A percentile compares a stretch with the other conserved stretches of the same genome.
These are phyloP conservation scores for Stegophylla sp. DNA, from an alignment of 2,888 invertebrate species.

Conservation along the genomic window DNA sequence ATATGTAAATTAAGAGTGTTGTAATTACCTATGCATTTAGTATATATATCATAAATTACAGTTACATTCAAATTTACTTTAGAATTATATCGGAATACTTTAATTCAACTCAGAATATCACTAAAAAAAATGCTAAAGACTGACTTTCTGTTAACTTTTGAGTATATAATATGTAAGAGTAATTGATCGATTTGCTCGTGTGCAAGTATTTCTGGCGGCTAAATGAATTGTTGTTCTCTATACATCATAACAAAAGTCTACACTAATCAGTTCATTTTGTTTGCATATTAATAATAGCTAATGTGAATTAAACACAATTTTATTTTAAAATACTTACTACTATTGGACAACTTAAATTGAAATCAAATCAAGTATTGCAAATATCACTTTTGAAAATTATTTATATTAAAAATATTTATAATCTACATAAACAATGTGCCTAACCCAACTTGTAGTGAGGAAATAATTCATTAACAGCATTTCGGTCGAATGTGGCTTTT, in stretches of 20 bases:
- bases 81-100: neutral
- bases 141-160: slow-evolving; percentile 42
- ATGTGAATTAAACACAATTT: neutral
- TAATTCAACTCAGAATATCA: slow-evolving; percentile 19
- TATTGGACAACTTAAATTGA: too few relatives aligned
- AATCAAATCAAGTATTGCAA: too few relatives aligned
- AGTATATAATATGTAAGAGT: slow-evolving; percentile 7
- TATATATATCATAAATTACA: slow-evolving; percentile 18
- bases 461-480: too few relatives aligned
- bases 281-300: neutral
- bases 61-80: neutral
- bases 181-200: neutral
- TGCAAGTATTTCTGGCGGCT: neutral
- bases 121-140: slow-evolving; percentile 35
- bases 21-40: slow-evolving; percentile 14
- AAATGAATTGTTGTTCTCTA: neutral
- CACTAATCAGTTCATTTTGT: neutral
- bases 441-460: too few relatives aligned
- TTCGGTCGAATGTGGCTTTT: too few relatives aligned
- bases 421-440: too few relatives aligned
- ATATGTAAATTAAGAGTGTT: slow-evolving; percentile 1
- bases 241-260: neutral
- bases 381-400: too few relatives aligned
- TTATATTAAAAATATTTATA: too few relatives aligned
- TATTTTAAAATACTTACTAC: neutral